These are phyloP conservation scores for Chroicocephalus ridibundus DNA, from an alignment of 2,113 vertebrate species.

Conservation along the genomic window DNA sequence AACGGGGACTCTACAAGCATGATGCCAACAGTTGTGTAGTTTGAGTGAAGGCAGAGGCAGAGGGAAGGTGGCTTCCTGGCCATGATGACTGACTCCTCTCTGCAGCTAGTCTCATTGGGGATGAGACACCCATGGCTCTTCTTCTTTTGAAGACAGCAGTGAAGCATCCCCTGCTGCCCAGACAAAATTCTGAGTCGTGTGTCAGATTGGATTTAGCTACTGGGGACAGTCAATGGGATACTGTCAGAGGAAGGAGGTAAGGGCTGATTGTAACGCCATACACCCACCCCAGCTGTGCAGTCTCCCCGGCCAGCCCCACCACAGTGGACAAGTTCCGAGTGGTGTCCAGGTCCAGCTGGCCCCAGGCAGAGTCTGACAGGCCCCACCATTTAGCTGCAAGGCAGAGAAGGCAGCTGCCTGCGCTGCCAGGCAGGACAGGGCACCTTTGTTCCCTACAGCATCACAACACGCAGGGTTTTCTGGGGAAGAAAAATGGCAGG, in stretches of 20 bases:
- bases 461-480: neutral
- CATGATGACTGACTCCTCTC: neutral
- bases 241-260: neutral
- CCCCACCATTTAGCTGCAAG: neutral
- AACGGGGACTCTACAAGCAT: neutral
- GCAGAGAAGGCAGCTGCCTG: neutral
- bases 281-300: too few relatives aligned
- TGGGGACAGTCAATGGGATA: neutral
- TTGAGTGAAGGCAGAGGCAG: neutral
- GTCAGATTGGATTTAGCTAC: neutral
- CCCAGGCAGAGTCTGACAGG: neutral
- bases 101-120: neutral
- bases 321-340: neutral
- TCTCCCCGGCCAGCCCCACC: neutral
- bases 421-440: neutral
- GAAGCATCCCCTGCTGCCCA: neutral
- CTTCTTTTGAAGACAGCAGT: neutral
- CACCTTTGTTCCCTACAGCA: neutral
- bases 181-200: rapidly evolving
- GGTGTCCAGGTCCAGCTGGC: neutral
- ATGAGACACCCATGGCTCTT: neutral
- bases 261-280: neutral
- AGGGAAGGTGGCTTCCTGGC: neutral
- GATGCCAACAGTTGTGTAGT: neutral
- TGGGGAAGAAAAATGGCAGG: neutral